phyloP scores from a whole-genome alignment of 2,797 vertebrate species.

The Hoplostethus mediterraneus region DNA sequence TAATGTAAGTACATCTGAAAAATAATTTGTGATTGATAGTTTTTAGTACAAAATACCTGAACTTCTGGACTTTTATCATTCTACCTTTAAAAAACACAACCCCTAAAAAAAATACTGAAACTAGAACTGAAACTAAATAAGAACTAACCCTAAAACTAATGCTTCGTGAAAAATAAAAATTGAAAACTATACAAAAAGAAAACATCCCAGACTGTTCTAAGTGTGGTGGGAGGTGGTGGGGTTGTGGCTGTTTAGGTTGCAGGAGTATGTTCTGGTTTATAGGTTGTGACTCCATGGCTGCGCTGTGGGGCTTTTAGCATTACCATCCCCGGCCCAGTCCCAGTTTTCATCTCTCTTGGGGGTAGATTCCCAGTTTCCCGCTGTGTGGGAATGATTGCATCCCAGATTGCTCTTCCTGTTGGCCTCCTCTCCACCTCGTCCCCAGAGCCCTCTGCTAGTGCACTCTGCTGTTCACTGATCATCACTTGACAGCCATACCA shows the following conservation, averaged over 20 bases:
- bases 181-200: too few species aligned
- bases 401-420: constrained; percentile 23
- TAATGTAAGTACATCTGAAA: too few species aligned
- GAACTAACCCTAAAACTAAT: too few species aligned
- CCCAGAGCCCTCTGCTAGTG: constrained; percentile 10
- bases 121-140: too few species aligned
- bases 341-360: constrained; percentile 8
- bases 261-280: neutral
- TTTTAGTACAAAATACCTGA: too few species aligned
- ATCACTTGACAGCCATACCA: constrained; percentile 33
- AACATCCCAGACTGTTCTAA: too few species aligned
- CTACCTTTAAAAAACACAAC: too few species aligned
- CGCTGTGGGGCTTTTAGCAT: neutral
- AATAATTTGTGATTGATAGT: too few species aligned
- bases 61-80: too few species aligned
- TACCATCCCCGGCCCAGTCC: neutral
- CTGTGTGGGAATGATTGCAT: constrained; percentile 15
- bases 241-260: neutral
- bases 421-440: neutral
- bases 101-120: too few species aligned
- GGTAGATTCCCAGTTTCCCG: constrained; percentile 31
- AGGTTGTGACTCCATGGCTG: neutral
- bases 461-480: constrained; percentile 38
- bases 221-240: too few species aligned
- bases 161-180: too few species aligned